Conservation (phyloP, 2,888 invertebrate species). For the Eupithecia dodoneata region DNA sequence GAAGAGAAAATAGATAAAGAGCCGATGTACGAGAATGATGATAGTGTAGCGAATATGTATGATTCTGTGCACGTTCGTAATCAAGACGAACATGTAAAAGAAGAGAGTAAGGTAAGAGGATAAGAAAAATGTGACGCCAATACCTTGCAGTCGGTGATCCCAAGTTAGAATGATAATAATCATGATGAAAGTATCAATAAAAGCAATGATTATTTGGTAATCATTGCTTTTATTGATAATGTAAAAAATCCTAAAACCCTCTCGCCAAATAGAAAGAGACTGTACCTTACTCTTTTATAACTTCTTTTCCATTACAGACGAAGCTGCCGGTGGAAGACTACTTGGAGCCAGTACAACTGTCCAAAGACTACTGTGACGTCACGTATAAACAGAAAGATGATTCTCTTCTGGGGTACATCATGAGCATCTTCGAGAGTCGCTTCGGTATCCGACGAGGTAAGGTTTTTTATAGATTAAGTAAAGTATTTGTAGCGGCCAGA, state of each 20-base stretch:
- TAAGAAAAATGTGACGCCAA: background rate
- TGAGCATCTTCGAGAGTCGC: conserved; percentile 73
- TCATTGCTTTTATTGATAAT: no score
- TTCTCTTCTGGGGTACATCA: conserved; percentile 70
- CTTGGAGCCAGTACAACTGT: conserved; percentile 71
- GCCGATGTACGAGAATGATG: conserved; percentile 69
- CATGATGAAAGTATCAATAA: background rate
- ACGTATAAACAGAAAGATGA: conserved; percentile 67
- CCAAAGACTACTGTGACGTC: conserved; percentile 74
- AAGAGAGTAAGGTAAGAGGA: conserved; percentile 32
- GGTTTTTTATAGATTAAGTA: conserved; percentile 14
- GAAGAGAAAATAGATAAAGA: conserved; percentile 51
- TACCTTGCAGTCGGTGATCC: background rate
- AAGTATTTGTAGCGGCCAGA: background rate
- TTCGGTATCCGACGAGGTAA: conserved; percentile 72
- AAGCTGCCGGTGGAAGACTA: conserved; percentile 75
- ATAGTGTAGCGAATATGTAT: conserved; percentile 68
- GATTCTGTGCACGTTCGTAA: conserved; percentile 67
- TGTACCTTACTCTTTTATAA: background rate
- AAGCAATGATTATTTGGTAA: no score
- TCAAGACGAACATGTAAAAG: conserved; percentile 17
- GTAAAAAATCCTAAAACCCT: background rate
- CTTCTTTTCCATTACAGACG: conserved; percentile 38
- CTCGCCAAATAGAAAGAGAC: background rate
- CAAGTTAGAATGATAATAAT: background rate